A percentile compares a stretch with the other conserved stretches of the same genome.
These are phyloP conservation scores for Dendrocopos noguchii DNA, from an alignment of 2,113 vertebrate genomes.

Conservation along the genomic window DNA sequence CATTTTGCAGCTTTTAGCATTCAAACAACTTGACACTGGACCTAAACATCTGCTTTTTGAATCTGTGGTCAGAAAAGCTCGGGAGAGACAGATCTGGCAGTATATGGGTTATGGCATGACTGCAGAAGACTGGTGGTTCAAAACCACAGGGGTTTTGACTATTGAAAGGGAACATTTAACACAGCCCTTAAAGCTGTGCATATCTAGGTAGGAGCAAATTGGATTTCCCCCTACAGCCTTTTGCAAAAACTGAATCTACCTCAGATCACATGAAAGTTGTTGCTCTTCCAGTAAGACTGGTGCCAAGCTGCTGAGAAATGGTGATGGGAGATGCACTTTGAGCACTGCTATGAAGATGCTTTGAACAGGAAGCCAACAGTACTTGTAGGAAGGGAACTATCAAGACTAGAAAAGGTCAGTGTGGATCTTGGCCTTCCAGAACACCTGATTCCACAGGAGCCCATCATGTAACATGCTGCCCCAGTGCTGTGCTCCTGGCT, in stretches of 20 bases:
- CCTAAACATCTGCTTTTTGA: neutral
- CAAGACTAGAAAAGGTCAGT: neutral
- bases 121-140: neutral
- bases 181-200: neutral
- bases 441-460: accelerated
- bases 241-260: constrained; percentile 43
- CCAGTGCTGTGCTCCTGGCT: neutral
- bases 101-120: accelerated
- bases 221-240: neutral
- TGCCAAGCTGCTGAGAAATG: constrained; percentile 36
- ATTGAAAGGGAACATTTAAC: neutral
- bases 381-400: neutral
- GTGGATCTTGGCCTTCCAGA: neutral
- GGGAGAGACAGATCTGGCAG: neutral
- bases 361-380: neutral
- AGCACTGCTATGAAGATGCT: constrained; percentile 27
- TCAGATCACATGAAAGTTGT: constrained; percentile 12
- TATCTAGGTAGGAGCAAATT: neutral
- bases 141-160: neutral
- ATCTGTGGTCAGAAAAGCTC: neutral
- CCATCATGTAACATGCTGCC: neutral
- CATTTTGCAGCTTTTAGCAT: neutral
- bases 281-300: neutral
- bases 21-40: neutral
- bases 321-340: constrained; percentile 25